Evolutionary conservation across 1,140 invertebrate genomes (phyloP), one percentile per base, ranked within the genome.

Genomic region (Samia ricini): DNA sequence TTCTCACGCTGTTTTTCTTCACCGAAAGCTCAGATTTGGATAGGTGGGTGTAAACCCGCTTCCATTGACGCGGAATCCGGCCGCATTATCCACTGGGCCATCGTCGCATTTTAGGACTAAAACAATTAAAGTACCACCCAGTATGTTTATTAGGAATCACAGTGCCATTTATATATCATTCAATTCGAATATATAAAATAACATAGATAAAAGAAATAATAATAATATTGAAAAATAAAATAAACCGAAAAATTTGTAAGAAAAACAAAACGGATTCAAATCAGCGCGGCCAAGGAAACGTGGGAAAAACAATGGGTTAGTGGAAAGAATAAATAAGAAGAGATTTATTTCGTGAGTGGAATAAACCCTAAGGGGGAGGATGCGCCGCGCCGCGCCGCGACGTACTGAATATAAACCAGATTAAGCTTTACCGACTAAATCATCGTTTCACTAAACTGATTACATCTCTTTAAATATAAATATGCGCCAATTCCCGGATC

Each of bases 201-300:
- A 42, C 4, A 42, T 12, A 42, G n/a, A 42, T 15, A 42, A 42
- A 0, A 15, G n/a, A 42, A 1, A 42, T 12, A 1, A 42, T 10
- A 42, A 15, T 26, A 26, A 4, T 42, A 42, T 42, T 42, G 33
- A 42, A 42, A n/a, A 12, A 42, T 42, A 42, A 42, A 42, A 42
- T 42, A 42, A 8, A 15, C 33, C n/a, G 33, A 42, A 42, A n/a
- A 42, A 42, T 42, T 10, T 15, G 33, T 8, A 42, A 42, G 33
- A 42, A 42, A 42, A 42, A 42, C 33, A 42, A 42, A 42, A 42
- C 33, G 33, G 33, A 42, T 42, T 42, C 33, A 42, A 42, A 42
- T 42, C 33, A 42, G 33, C 33, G 33, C 33, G n/a, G 33, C 33
- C 33, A 15, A 42, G n/a, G 33, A 42, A 42, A 42, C 33, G 33